Base-by-base conservation (phyloP, 2,797 vertebrate species). In the Calcarius lapponicus region DNA sequence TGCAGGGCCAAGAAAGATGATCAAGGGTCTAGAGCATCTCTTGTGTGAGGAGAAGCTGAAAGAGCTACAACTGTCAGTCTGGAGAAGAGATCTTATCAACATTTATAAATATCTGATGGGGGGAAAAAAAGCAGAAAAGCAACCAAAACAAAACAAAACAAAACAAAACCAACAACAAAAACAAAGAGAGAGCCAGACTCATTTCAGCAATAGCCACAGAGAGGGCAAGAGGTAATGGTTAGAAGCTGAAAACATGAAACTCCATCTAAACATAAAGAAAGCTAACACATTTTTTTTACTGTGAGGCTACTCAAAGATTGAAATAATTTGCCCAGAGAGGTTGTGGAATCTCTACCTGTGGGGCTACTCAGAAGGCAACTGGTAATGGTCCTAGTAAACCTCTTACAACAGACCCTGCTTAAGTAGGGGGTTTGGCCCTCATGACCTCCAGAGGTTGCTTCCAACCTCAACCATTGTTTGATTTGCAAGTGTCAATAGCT, bases 231-330 rank as follows among this genome's bases (percentile, higher is more conserved):
- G 34, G 22, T 7, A 80, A 45, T 26, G 13, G 15, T 6, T 25
- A 70, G 25, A 40, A 86, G 58, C 1, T 32, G 65, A 80, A 86
- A 16, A 0, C 17, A 43, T 10, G 7, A 56, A 86, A 76, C 47
- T 34, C 21, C 25, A 43, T 32, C 6, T 51, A 42, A 89, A 54
- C 7, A 71, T 11, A 48, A 40, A 88, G 40, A 32, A 21, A 40
- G 0, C 4, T 2, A 22, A 17, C 3, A 38, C 1, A 9, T 40
- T 34, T 64, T 51, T 51, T 45, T 75, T 58, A 26, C 14, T 54
- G 6, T 62, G 21, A 78, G 32, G 7, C 4, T 81, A 24, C 18
- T 66, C 28, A 80, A 62, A 72, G 15, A 70, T 15, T 47, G 16
- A 61, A 66, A 53, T 20, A 34, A 17, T 11, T 70, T 71, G 14